phyloP scores from a whole-genome alignment of 2,888 invertebrate genomes.

The Eupithecia abbreviata region DNA sequence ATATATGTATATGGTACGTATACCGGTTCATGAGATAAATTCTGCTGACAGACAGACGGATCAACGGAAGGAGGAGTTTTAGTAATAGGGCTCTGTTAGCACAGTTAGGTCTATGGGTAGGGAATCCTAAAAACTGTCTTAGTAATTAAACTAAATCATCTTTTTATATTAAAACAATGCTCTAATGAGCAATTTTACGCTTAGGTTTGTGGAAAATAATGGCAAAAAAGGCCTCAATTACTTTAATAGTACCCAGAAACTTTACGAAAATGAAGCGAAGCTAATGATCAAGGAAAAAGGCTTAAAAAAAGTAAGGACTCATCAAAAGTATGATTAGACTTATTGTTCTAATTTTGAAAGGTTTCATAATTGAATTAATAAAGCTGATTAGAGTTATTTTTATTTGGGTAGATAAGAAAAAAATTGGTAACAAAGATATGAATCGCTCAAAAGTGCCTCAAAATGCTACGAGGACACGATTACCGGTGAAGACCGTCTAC shows the following conservation, averaged over 20 bases:
- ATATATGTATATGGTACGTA: too few relatives aligned
- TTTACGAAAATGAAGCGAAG: not conserved
- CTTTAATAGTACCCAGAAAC: not conserved
- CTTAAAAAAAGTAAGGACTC: not conserved
- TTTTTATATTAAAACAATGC: not conserved
- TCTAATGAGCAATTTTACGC: not conserved
- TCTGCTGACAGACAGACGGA: too few relatives aligned
- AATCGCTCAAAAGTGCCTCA: too few relatives aligned
- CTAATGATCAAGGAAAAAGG: slow-evolving; percentile 4
- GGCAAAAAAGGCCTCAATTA: not conserved
- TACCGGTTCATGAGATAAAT: too few relatives aligned
- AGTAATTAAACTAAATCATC: too few relatives aligned
- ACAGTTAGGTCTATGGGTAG: too few relatives aligned
- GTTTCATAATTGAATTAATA: not conserved
- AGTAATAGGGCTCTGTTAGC: too few relatives aligned
- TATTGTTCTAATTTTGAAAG: not conserved
- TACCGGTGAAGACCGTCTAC: too few relatives aligned
- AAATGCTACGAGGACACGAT: too few relatives aligned
- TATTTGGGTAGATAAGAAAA: not conserved
- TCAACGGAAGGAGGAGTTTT: too few relatives aligned
- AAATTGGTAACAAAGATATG: too few relatives aligned
- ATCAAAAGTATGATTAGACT: not conserved
- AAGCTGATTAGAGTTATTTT: not conserved
- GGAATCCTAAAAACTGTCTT: too few relatives aligned
- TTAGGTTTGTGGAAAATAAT: not conserved